Evolutionary conservation across 2,113 vertebrate species (phyloP).

Genomic region (Salvelinus alpinus): DNA sequence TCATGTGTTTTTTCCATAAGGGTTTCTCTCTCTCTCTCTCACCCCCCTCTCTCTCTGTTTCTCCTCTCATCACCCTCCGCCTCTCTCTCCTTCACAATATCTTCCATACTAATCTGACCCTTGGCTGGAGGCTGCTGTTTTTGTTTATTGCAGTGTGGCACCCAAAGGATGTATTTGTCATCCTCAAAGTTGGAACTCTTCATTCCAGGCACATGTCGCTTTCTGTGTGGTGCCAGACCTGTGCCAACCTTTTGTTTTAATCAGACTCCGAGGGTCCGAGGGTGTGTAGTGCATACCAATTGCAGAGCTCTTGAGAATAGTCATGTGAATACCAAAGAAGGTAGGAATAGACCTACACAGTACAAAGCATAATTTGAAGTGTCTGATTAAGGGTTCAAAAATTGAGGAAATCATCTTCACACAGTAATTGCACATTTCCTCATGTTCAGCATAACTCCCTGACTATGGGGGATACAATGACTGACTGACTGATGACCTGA

Average conservation of each 20-base stretch:
- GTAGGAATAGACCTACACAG: not conserved
- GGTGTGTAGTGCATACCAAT: conserved; percentile 39
- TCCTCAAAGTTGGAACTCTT: conserved; percentile 57
- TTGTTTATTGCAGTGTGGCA: conserved; percentile 57
- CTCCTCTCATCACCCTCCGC: conserved; percentile 24
- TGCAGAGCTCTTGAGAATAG: conserved; percentile 12
- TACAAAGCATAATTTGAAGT: conserved; percentile 15
- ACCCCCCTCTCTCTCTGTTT: no score
- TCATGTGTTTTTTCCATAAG: not conserved
- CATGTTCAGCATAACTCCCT: conserved; percentile 1
- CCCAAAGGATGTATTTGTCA: conserved; percentile 49
- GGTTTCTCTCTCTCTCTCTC: not conserved
- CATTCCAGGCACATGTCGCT: conserved; percentile 57
- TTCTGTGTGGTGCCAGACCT: conserved; percentile 37
- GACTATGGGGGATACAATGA: no score
- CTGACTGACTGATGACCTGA: no score
- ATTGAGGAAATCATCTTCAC: not conserved
- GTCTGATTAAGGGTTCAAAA: conserved; percentile 16
- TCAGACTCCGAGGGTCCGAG: conserved; percentile 20
- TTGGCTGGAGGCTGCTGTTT: conserved; percentile 32
- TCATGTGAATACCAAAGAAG: conserved; percentile 23
- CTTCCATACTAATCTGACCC: conserved; percentile 50
- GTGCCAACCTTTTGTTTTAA: conserved; percentile 28
- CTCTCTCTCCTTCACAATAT: not conserved
- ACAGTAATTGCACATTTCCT: conserved; percentile 14